Evolutionary conservation across 2,888 invertebrate genomes (phyloP), one percentile per base, ranked within the genome.

Genomic region (Machimus rusticus): DNA sequence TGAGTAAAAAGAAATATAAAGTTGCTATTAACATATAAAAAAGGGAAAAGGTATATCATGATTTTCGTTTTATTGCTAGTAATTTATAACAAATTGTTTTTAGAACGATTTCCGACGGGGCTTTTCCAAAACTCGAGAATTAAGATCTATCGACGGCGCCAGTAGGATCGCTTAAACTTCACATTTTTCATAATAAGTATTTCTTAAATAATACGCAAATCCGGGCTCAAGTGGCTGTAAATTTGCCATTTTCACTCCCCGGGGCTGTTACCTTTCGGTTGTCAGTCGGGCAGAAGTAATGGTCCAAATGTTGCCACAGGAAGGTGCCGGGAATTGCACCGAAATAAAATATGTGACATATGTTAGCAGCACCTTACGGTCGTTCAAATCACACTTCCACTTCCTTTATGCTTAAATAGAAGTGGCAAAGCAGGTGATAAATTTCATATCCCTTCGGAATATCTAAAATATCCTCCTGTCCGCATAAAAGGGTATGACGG

Each of bases 391-490:
- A 77, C 86, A 77, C 77, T 76, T 86, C 28, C 55, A 86, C 77
- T 66, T 55, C 77, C 51, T 77, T 76, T 86, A 86, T 86, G 86
- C 77, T 55, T 76, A 86, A 86, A 86, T 86, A 77, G 76, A 86
- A 86, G 51, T 76, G 51, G 76, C n/a, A 86, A 85, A 77, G 76
- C 55, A 86, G 86, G 86, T 86, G 86, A 86, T 86, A 86, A 86
- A 86, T 86, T 86, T 86, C 86, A 34, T 77, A 86, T 86, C 77
- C 86, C 77, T 86, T 86, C 77, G 37, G 86, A 86, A 86, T 86
- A 86, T 77, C 37, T 77, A 86, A 86, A 77, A 86, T 86, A 74
- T 74, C 43, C 66, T 28, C 8, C 66, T 23, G 23, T 12, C 28
- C 85, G 23, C 19, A 46, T 19, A 43, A 86, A 74, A 43, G 86